phyloP scores from a whole-genome alignment of 2,113 vertebrate species.

The Furnarius figulus region DNA sequence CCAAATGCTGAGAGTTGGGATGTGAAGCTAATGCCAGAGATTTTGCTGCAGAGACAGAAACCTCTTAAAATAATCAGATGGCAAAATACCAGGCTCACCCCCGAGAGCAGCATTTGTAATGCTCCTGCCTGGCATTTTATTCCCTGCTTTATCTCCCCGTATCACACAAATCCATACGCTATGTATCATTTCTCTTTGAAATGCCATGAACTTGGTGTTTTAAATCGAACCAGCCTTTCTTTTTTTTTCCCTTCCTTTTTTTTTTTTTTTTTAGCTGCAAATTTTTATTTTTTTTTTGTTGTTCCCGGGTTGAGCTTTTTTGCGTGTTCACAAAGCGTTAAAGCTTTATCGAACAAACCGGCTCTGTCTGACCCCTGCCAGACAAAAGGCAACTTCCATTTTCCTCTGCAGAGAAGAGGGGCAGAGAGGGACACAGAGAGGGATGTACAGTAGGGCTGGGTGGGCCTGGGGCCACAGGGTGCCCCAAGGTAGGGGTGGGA shows the following conservation, averaged over 20 bases:
- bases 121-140: slow-evolving; percentile 42
- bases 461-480: fast-evolving
- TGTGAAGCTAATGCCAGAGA: slow-evolving; percentile 13
- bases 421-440: neutral
- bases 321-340: slow-evolving; percentile 79
- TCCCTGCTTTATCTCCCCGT: slow-evolving; percentile 22
- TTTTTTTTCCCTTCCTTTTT: neutral
- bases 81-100: slow-evolving; percentile 60
- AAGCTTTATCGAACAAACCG: slow-evolving; percentile 78
- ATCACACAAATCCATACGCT: slow-evolving; percentile 33
- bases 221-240: slow-evolving; percentile 46
- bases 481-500: fast-evolving
- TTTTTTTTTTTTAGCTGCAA: neutral
- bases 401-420: slow-evolving; percentile 8
- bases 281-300: too few relatives aligned
- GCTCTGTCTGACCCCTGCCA: slow-evolving; percentile 76
- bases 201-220: slow-evolving; percentile 81
- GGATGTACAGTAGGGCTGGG: neutral
- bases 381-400: slow-evolving; percentile 80
- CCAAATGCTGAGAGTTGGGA: neutral
- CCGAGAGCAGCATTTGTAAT: slow-evolving; percentile 17
- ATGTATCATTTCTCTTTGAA: slow-evolving; percentile 73
- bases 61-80: slow-evolving; percentile 56
- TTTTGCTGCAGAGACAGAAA: slow-evolving; percentile 21
- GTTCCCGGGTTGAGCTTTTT: slow-evolving; percentile 71